Evolutionary conservation across 2,888 invertebrate genomes (phyloP).

Genomic region (Ochropleura plecta): DNA sequence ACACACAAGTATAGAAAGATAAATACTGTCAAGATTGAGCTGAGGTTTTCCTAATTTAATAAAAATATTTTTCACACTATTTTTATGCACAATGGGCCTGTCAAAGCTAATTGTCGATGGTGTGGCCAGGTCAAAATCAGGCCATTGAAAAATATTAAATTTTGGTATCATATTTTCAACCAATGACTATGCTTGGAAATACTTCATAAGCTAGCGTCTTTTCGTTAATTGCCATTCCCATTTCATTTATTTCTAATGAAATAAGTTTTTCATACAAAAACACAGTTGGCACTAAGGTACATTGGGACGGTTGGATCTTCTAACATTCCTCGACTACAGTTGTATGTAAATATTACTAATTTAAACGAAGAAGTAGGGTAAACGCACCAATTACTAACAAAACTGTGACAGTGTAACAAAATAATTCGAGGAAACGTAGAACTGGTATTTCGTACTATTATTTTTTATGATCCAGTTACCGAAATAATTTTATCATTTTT

Average conservation of each 20-base stretch:
- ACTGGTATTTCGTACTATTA: no score
- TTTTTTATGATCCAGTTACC: conserved; percentile 4
- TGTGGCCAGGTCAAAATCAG: neutral
- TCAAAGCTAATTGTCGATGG: neutral
- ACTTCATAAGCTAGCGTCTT: neutral
- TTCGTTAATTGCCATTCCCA: neutral
- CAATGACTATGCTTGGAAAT: neutral
- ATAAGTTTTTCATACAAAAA: conserved; percentile 27
- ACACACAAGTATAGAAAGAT: conserved; percentile 8
- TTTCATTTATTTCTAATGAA: conserved; percentile 5
- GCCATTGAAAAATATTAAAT: neutral
- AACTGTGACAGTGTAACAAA: conserved; percentile 9
- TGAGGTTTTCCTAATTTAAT: conserved; percentile 28
- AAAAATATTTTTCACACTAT: neutral
- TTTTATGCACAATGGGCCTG: conserved; percentile 10
- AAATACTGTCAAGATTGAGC: conserved; percentile 59
- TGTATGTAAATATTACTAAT: conserved; percentile 34
- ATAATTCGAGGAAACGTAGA: neutral
- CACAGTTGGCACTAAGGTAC: conserved; percentile 74
- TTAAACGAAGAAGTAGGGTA: conserved; percentile 21
- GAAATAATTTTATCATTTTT: conserved; percentile 11
- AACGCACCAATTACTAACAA: conserved; percentile 24
- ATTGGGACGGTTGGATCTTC: conserved; percentile 47
- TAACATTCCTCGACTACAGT: conserved; percentile 9
- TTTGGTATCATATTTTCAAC: neutral